Base-by-base conservation (phyloP, 2,113 vertebrate genomes). In the Zosterops japonicus region DNA sequence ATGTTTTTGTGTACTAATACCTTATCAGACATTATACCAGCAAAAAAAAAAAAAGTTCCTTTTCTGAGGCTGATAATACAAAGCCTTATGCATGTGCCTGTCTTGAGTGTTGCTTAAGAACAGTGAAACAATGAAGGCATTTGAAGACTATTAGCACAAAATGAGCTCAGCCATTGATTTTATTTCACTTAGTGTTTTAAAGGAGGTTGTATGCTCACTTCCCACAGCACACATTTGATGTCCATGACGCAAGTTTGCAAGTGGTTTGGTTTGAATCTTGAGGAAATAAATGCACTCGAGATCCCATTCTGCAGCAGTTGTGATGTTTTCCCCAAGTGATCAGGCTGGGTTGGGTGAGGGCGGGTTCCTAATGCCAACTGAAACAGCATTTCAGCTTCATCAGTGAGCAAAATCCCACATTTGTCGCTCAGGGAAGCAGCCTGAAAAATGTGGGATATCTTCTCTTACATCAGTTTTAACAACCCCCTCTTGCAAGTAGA, bases 111-210 rank as follows among this genome's bases (percentile, higher is more conserved):
- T 96, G 71, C 95, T 96, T 93, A 82, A 83, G 92, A 96, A 86
- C 39, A 94, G 28, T 39, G 60, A 74, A 96, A 86, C 89, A 93
- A 89, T 74, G 90, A 95, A 95, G 78, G 71, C 63, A 72, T 92
- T 95, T 92, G 92, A 95, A 95, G 69, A 63, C 80, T 90, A 95
- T 97, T 97, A 97, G 75, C 86, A 81, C 53, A n/a, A 94, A 97
- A 93, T 69, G 52, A 46, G 55, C 76, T 87, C 94, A 91, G 64
- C 61, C 92, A 97, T 96, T 93, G 95, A 97, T 97, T 97, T 97
- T 94, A 80, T 93, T 97, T 98, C 95, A 95, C 85, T 93, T 75
- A 29, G 55, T 67, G n/a, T 83, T 90, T 95, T 83, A 69, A 97
- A 96, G 96, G n/a, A 87, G 84, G 81, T 83, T 95, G 33, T 65